Conservation (phyloP, 2,888 invertebrate genomes). For the Catocala nupta region DNA sequence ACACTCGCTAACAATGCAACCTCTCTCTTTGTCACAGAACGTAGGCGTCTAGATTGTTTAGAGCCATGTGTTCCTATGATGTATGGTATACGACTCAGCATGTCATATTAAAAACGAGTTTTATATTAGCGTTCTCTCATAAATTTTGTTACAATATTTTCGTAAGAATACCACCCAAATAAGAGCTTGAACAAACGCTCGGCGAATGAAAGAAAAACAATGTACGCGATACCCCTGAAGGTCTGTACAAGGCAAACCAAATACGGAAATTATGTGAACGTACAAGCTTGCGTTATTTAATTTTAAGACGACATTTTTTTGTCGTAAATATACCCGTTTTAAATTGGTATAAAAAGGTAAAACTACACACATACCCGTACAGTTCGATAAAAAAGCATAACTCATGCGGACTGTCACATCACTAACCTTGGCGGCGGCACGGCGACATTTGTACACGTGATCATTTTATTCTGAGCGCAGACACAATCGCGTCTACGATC, state of each 20-base stretch:
- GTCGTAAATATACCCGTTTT: conserved; percentile 3
- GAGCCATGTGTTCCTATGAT: conserved; percentile 42
- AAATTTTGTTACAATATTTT: conserved; percentile 23
- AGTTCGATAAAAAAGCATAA: conserved; percentile 32
- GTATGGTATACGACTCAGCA: conserved; percentile 37
- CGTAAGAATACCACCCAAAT: conserved; percentile 3
- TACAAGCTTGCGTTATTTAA: conserved; percentile 21
- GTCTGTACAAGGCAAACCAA: neutral
- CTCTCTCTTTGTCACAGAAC: conserved; percentile 64
- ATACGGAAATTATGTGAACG: conserved; percentile 4
- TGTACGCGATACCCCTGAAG: conserved; percentile 5
- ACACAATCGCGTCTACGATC: conserved; percentile 71
- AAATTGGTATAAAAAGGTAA: conserved; percentile 14
- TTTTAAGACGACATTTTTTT: conserved; percentile 26
- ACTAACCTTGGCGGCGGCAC: conserved; percentile 44
- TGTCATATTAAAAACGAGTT: conserved; percentile 34
- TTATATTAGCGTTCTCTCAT: conserved; percentile 21
- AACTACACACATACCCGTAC: conserved; percentile 15
- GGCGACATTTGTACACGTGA: conserved; percentile 59
- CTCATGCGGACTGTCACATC: conserved; percentile 50
- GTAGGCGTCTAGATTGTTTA: conserved; percentile 58
- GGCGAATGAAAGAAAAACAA: conserved; percentile 14
- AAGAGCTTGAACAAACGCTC: conserved; percentile 5
- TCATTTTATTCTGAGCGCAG: conserved; percentile 59
- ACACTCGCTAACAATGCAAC: conserved; percentile 78